A percentile compares a stretch with the other conserved stretches of the same genome.
phyloP scores from a whole-genome alignment of 2,888 invertebrate species.

The Podabrus alpinus region DNA sequence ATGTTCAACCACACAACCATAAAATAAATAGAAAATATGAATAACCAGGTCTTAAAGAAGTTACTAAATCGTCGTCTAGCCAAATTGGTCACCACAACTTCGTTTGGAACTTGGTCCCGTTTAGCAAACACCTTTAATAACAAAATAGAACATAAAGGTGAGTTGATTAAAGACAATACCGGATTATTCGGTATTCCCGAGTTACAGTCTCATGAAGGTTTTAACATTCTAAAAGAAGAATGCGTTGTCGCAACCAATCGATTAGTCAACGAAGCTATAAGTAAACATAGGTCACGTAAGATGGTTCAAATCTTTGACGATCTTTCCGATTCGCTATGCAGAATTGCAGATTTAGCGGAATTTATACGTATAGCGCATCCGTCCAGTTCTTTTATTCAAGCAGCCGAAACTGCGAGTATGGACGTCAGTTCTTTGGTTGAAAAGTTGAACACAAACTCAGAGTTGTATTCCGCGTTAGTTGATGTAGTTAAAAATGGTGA shows the following conservation, averaged over 20 bases:
- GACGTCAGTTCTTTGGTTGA: conserved; percentile 91
- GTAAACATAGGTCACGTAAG: conserved; percentile 68
- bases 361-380: conserved; percentile 95
- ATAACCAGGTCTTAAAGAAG: neutral
- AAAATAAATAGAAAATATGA: neutral
- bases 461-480: conserved; percentile 78
- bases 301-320: conserved; percentile 96
- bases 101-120: conserved; percentile 49
- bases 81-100: neutral
- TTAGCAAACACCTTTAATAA: conserved; percentile 67
- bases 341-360: conserved; percentile 96
- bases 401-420: conserved; percentile 90
- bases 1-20: too few species aligned
- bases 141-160: conserved; percentile 58
- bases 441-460: conserved; percentile 92
- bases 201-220: conserved; percentile 76
- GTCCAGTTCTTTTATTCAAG: conserved; percentile 69
- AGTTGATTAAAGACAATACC: conserved; percentile 60
- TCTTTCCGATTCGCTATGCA: conserved; percentile 90
- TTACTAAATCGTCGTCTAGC: neutral
- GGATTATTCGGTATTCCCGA: conserved; percentile 85
- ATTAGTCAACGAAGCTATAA: conserved; percentile 78
- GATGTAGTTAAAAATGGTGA: conserved; percentile 75
- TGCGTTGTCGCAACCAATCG: conserved; percentile 71
- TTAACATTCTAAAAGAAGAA: conserved; percentile 75